Conservation (phyloP, 92 coral and sea anemone genomes). For the Porites lobata region DNA sequence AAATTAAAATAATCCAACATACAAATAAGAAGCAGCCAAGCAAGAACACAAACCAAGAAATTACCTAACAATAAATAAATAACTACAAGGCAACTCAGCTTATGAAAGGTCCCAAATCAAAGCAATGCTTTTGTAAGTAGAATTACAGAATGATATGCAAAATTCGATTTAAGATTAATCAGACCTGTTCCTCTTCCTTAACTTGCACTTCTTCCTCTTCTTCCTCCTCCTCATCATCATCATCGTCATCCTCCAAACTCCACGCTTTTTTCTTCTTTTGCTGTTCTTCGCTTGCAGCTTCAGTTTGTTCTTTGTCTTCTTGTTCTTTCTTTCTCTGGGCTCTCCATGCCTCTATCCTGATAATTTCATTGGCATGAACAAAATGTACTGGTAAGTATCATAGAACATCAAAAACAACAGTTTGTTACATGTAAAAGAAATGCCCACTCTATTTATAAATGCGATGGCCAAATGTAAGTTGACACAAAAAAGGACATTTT, state of each 20-base stretch:
- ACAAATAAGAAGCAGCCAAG: no score
- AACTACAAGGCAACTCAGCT: neutral
- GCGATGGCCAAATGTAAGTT: no score
- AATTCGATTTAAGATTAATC: neutral
- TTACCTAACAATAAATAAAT: no score
- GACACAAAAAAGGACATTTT: no score
- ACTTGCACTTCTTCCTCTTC: slow-evolving; percentile 32
- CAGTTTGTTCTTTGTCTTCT: slow-evolving; percentile 58
- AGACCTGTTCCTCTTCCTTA: slow-evolving; percentile 29
- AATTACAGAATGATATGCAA: neutral
- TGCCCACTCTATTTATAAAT: no score
- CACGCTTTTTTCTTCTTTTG: slow-evolving; percentile 89
- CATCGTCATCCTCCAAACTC: slow-evolving; percentile 99
- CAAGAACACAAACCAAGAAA: no score
- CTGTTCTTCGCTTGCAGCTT: slow-evolving; percentile 63
- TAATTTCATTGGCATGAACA: neutral
- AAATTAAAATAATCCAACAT: no score
- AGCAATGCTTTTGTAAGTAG: neutral
- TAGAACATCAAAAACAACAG: neutral
- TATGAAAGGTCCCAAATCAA: neutral
- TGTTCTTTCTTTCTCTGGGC: slow-evolving; percentile 85
- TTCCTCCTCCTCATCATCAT: slow-evolving; percentile 87
- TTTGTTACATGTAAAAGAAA: no score
- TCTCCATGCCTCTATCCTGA: slow-evolving; percentile 96
- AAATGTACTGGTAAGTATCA: neutral